Percentiles rank a stretch among this genome's conserved stretches.
These are phyloP conservation scores for Tolypeutes matacus DNA, from an alignment of 2,797 vertebrate species.

Conservation along the genomic window DNA sequence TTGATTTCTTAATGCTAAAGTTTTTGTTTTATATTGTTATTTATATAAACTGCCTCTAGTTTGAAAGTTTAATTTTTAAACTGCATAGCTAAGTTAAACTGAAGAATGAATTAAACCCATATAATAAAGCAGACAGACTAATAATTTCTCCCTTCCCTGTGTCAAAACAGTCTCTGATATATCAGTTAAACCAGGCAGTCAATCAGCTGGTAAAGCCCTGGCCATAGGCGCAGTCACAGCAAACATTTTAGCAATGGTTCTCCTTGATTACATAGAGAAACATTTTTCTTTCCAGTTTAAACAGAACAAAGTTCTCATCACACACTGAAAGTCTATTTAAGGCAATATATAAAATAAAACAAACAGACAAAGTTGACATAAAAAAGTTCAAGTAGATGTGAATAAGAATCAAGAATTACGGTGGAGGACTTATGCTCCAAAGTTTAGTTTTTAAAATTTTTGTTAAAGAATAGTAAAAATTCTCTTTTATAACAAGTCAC, in stretches of 20 bases:
- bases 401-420: constrained; percentile 20
- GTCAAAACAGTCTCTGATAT: background rate
- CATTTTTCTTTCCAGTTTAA: constrained; percentile 25
- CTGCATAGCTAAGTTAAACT: background rate
- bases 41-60: background rate
- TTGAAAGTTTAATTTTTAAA: background rate
- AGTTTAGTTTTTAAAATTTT: background rate
- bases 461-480: background rate
- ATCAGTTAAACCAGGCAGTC: background rate
- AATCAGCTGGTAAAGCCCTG: background rate
- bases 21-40: background rate
- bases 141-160: background rate
- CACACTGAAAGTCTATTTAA: background rate
- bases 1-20: background rate
- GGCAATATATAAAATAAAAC: constrained; percentile 45
- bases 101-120: background rate
- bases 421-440: background rate
- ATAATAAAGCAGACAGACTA: background rate
- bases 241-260: background rate
- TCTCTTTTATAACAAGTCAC: background rate
- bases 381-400: background rate
- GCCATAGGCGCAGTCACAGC: background rate
- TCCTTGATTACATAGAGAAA: background rate
- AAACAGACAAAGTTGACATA: constrained; percentile 14
- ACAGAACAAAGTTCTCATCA: constrained; percentile 32